Conservation (phyloP, 2,888 invertebrate genomes). For the Melieria picta region DNA sequence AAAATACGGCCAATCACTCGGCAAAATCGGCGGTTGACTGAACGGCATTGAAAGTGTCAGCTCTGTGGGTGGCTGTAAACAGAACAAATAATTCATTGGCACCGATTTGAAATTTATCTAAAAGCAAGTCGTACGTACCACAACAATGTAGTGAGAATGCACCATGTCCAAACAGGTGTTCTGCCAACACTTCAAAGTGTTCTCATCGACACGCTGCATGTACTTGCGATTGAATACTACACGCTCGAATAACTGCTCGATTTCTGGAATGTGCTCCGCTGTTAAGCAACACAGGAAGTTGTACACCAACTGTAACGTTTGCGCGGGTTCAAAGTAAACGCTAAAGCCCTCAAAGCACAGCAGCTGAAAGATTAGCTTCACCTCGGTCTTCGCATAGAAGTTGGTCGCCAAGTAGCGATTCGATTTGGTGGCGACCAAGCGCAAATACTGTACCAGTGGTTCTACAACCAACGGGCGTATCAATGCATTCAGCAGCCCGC, state of each 20-base stretch:
- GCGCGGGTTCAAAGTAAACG: conserved; percentile 50
- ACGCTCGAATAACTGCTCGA: conserved; percentile 70
- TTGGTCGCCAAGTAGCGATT: conserved; percentile 59
- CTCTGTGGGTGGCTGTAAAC: conserved; percentile 58
- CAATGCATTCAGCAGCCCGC: conserved; percentile 50
- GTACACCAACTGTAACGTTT: conserved; percentile 67
- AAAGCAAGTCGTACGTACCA: conserved; percentile 49
- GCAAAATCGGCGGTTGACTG: conserved; percentile 75
- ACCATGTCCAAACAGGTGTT: conserved; percentile 67
- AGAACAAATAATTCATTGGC: neutral
- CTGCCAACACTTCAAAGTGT: conserved; percentile 69
- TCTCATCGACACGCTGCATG: conserved; percentile 69
- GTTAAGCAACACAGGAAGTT: conserved; percentile 72
- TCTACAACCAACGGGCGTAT: conserved; percentile 54
- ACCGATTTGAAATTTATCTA: neutral
- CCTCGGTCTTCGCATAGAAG: conserved; percentile 72
- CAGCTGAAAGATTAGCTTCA: conserved; percentile 66
- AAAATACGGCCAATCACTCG: conserved; percentile 83
- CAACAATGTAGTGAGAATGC: conserved; percentile 65
- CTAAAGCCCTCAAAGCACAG: conserved; percentile 56
- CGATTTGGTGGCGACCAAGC: conserved; percentile 45
- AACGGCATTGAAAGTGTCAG: conserved; percentile 67
- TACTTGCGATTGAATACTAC: conserved; percentile 73
- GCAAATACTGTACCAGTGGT: conserved; percentile 53
- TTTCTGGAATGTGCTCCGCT: conserved; percentile 70